phyloP scores from a whole-genome alignment of 1,140 invertebrate genomes.

The Lepidurus couesii region DNA sequence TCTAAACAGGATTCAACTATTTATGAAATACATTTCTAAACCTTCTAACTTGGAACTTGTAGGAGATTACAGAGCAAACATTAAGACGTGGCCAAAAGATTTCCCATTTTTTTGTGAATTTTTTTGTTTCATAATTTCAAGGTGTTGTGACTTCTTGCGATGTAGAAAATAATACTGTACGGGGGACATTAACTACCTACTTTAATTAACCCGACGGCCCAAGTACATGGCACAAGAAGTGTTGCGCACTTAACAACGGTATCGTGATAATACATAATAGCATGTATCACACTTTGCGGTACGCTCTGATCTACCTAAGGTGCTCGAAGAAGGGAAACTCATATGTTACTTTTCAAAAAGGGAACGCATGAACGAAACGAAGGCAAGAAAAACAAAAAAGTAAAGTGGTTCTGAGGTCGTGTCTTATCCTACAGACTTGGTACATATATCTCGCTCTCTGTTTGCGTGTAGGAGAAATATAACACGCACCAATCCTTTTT shows the following conservation, averaged over 20 bases:
- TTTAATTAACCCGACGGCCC: constrained; percentile 13
- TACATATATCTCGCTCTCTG: background rate
- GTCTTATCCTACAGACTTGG: background rate
- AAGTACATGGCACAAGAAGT: background rate
- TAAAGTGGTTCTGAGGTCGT: background rate
- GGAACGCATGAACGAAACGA: background rate
- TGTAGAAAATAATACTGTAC: background rate
- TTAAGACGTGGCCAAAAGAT: too few species aligned
- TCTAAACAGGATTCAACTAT: background rate
- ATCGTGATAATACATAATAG: constrained; percentile 11
- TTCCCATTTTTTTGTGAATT: too few species aligned
- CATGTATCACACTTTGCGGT: constrained; percentile 18
- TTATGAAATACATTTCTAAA: too few species aligned
- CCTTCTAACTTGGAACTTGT: too few species aligned
- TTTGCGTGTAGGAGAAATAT: constrained; percentile 17
- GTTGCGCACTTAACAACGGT: background rate
- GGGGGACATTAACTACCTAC: background rate
- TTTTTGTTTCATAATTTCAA: too few species aligned
- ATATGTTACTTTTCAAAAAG: background rate
- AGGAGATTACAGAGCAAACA: too few species aligned
- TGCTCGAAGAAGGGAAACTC: background rate
- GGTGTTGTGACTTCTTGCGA: background rate
- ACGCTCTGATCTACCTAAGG: background rate
- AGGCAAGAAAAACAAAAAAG: background rate
- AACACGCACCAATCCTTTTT: constrained; percentile 9